Evolutionary conservation across 2,797 vertebrate genomes (phyloP), one percentile per base, ranked within the genome.

Genomic region (Poeciliopsis presidionis): DNA sequence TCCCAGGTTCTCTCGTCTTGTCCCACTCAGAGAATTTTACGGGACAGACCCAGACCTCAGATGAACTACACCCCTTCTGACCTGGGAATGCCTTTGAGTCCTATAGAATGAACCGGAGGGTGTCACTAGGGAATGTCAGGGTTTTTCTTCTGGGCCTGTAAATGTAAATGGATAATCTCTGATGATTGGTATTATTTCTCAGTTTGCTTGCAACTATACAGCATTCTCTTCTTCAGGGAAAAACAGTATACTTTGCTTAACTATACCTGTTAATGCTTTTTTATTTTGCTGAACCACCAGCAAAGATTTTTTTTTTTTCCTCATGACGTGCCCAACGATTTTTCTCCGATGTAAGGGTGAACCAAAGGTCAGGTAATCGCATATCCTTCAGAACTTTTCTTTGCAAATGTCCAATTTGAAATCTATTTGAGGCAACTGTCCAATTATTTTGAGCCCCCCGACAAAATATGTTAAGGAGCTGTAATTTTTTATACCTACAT

Each of bases 341-440:
- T 67, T 71, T 71, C 43, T 46, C 43, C 6, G 2, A 28, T 71
- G 43, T 45, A 18, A 43, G 43, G n/a, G 25, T 46, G 43, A 28
- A 71, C 41, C 43, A 71, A 71, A 46, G 13, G 13, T 46, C 28
- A 71, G 67, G 25, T 71, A 14, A 46, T 28, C 41, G 5, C 67
- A 71, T 71, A 28, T 46, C 41, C n/a, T 71, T 71, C 41, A 16
- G 25, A 13, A 14, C 13, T 2, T 46, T 71, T 14, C 43, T 71
- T 46, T 71, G 67, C 43, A 46, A 71, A 71, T 46, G 25, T 46
- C 67, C 67, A 28, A 71, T 71, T 71, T 30, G n/a, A 71, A 71
- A 71, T 46, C 41, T 13, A 30, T 46, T 46, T 46, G 13, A 71
- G 43, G 67, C 67, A 30, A 46, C 13, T 46, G 41, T 46, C 67